A percentile compares a stretch with the other conserved stretches of the same genome.
These are phyloP conservation scores for Protobothrops flavoviridis DNA, from an alignment of 2,113 vertebrate species.

Conservation along the genomic window DNA sequence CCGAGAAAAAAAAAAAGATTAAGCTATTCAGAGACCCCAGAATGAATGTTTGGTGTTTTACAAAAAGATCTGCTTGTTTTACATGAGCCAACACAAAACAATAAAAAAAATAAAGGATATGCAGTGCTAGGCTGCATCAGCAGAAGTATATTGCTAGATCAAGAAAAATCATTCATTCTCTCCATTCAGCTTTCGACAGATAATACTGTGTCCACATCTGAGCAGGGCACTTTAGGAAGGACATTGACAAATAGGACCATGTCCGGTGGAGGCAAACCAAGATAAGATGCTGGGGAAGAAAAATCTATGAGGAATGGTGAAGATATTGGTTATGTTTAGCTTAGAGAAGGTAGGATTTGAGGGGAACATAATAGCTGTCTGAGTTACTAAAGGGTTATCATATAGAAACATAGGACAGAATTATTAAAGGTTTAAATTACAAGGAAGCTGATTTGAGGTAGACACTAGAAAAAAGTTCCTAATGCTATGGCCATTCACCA, in stretches of 20 bases:
- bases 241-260: background rate
- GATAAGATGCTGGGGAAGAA: background rate
- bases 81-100: background rate
- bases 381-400: background rate
- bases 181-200: background rate
- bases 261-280: background rate
- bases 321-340: background rate
- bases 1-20: background rate
- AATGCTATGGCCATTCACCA: background rate
- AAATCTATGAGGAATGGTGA: background rate
- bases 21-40: background rate
- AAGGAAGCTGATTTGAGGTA: background rate
- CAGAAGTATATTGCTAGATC: background rate
- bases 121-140: background rate
- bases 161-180: background rate
- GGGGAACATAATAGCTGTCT: background rate
- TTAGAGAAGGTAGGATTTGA: background rate
- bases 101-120: background rate
- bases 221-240: background rate
- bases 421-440: background rate
- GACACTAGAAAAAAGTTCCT: background rate
- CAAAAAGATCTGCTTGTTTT: background rate
- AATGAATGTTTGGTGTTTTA: background rate
- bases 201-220: background rate
- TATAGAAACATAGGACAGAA: background rate